These are phyloP conservation scores for Oasisia sp. DNA, from an alignment of 2,888 invertebrate species.

Conservation along the genomic window DNA sequence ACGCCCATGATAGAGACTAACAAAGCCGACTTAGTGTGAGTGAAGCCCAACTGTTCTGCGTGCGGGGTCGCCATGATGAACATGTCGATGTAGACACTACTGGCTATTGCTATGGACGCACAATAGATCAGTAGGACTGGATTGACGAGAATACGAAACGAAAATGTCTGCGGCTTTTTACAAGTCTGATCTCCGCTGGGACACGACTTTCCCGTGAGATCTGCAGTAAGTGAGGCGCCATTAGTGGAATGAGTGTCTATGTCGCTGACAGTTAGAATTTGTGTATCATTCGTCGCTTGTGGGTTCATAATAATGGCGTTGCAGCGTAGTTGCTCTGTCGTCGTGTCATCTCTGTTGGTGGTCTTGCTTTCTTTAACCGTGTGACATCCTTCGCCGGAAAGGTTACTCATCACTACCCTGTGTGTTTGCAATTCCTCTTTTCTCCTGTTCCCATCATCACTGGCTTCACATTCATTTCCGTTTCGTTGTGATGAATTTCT, in stretches of 20 bases:
- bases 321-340: not conserved
- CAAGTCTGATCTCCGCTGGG: not conserved
- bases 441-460: not conserved
- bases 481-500: not conserved
- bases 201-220: not conserved
- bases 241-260: not conserved
- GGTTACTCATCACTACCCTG: not conserved
- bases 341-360: not conserved
- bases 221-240: not conserved
- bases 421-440: not conserved
- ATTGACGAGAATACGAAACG: slow-evolving; percentile 76
- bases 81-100: slow-evolving; percentile 81
- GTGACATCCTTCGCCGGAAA: not conserved
- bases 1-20: slow-evolving; percentile 81
- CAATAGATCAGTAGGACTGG: slow-evolving; percentile 78
- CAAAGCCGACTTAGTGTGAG: slow-evolving; percentile 74
- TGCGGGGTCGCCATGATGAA: slow-evolving; percentile 81
- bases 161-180: slow-evolving; percentile 67
- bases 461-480: not conserved
- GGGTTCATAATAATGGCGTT: not conserved
- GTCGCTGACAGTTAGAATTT: not conserved
- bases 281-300: not conserved
- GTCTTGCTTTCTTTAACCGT: not conserved
- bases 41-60: slow-evolving; percentile 74
- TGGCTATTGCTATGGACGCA: slow-evolving; percentile 79